Evolutionary conservation across 1,140 invertebrate species (phyloP).

Genomic region (Trissolcus basalis): DNA sequence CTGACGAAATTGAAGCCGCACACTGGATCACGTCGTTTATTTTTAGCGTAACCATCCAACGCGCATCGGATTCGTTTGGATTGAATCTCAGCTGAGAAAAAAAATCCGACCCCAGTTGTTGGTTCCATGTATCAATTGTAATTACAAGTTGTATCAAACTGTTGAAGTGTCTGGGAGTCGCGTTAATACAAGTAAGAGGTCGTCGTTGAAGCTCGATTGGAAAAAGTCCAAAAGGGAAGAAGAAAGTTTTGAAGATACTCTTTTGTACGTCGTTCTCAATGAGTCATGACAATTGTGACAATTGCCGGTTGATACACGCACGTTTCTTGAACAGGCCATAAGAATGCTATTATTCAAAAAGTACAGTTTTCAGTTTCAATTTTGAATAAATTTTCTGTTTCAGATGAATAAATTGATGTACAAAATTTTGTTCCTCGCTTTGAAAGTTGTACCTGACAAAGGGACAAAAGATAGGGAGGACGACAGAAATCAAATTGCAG

Average conservation of each 20-base stretch:
- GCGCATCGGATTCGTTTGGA: background rate
- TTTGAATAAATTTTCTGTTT: too few species aligned
- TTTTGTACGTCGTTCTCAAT: slow-evolving; percentile 10
- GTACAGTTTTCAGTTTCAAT: too few species aligned
- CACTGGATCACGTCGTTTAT: slow-evolving; percentile 69
- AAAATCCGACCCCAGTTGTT: background rate
- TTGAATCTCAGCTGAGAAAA: background rate
- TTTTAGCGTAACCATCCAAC: slow-evolving; percentile 64
- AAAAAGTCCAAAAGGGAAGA: background rate
- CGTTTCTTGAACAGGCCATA: too few species aligned
- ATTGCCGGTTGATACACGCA: background rate
- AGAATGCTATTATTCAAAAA: too few species aligned
- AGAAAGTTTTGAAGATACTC: slow-evolving; percentile 6
- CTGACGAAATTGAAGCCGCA: slow-evolving; percentile 57
- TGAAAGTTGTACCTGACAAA: too few species aligned
- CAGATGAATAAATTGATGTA: too few species aligned
- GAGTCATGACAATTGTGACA: slow-evolving; percentile 1
- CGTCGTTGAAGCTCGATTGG: slow-evolving; percentile 1
- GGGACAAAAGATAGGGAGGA: too few species aligned
- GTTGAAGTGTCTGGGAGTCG: too few species aligned
- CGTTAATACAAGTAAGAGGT: background rate
- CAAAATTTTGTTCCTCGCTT: too few species aligned
- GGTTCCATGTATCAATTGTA: background rate
- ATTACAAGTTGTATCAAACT: too few species aligned
- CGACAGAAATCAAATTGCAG: background rate